Conservation (phyloP, 2,888 invertebrate genomes). For the Monopis laevigella region DNA sequence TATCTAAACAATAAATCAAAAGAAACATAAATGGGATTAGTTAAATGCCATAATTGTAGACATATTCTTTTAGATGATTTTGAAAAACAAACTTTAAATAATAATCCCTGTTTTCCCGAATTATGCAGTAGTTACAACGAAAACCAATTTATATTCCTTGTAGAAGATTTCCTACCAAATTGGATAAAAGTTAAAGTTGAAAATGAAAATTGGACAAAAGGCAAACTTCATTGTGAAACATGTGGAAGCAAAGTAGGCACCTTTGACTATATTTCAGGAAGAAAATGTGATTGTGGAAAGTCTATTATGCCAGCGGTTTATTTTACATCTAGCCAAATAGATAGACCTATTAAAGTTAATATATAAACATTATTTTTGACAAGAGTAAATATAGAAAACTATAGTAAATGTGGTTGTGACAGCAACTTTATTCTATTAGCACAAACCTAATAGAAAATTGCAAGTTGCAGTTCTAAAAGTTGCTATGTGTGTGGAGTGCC, state of each 20-base stretch:
- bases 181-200: conserved; percentile 67
- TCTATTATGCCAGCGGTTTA: conserved; percentile 68
- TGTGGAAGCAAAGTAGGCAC: conserved; percentile 71
- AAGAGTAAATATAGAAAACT: no score
- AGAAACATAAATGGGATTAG: not conserved
- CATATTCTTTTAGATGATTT: conserved; percentile 34
- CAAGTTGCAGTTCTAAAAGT: no score
- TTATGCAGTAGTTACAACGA: conserved; percentile 37
- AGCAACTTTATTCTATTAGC: no score
- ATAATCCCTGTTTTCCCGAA: conserved; percentile 26
- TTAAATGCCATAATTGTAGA: conserved; percentile 58
- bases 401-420: no score
- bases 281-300: conserved; percentile 68
- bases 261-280: conserved; percentile 73
- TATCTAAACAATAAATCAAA: no score
- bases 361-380: no score
- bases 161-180: conserved; percentile 63
- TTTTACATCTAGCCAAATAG: conserved; percentile 72
- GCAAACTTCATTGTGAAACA: conserved; percentile 70
- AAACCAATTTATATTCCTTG: conserved; percentile 53
- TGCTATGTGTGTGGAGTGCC: no score
- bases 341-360: conserved; percentile 39
- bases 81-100: conserved; percentile 21
- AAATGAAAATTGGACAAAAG: conserved; percentile 71
- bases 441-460: no score